These are phyloP conservation scores for Acleris cristana DNA, from an alignment of 2,888 invertebrate genomes.

Conservation along the genomic window DNA sequence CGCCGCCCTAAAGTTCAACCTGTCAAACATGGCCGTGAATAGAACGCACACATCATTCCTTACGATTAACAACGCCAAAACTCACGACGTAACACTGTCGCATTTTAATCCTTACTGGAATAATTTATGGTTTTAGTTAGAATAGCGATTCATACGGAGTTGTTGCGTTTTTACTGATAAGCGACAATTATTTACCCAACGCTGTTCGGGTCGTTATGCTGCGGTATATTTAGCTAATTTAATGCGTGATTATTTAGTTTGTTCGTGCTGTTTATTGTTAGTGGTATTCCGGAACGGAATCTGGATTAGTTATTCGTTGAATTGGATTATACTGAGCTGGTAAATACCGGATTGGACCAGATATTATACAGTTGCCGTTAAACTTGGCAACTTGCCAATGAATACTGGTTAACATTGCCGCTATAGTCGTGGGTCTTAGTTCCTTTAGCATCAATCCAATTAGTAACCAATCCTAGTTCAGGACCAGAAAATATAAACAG, in stretches of 20 bases:
- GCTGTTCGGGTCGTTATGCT: not conserved
- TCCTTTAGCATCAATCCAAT: too few species aligned
- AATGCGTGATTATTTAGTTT: constrained; percentile 24
- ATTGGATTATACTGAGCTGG: not conserved
- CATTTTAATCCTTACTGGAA: not conserved
- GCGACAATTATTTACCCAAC: constrained; percentile 20
- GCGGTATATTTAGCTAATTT: constrained; percentile 18
- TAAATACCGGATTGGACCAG: not conserved
- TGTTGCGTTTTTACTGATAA: too few species aligned
- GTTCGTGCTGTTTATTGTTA: constrained; percentile 24
- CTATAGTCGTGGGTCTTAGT: too few species aligned
- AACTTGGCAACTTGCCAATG: too few species aligned
- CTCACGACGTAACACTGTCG: not conserved
- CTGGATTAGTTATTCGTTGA: constrained; percentile 9
- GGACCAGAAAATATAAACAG: too few species aligned
- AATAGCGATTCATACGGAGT: too few species aligned
- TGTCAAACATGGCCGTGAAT: constrained; percentile 7
- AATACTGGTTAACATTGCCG: too few species aligned
- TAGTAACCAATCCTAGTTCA: too few species aligned
- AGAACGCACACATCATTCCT: not conserved
- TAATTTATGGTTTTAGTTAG: too few species aligned
- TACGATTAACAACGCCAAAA: not conserved
- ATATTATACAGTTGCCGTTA: not conserved
- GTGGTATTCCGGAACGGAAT: not conserved
- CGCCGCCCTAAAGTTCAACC: constrained; percentile 6